Evolutionary conservation across 2,888 invertebrate genomes (phyloP).

Genomic region (Himalopsyche tibetana): DNA sequence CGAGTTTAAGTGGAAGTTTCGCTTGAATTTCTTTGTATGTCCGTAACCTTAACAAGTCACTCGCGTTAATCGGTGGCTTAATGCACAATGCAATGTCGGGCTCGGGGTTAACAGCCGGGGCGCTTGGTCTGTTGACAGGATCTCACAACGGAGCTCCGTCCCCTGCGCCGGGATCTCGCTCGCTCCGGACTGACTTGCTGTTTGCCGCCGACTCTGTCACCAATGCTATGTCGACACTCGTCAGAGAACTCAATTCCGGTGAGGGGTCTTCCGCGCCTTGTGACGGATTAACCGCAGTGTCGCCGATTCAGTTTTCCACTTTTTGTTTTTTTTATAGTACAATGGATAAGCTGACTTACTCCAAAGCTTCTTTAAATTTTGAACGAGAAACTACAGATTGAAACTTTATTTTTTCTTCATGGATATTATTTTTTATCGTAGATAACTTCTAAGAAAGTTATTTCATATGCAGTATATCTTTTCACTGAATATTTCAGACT

Average conservation of each 20-base stretch:
- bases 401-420: too few relatives aligned
- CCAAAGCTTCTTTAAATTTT: too few relatives aligned
- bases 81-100: slow-evolving; percentile 22
- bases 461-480: too few relatives aligned
- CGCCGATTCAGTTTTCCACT: not conserved
- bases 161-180: slow-evolving; percentile 76
- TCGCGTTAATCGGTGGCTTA: not conserved
- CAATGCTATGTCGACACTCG: slow-evolving; percentile 97
- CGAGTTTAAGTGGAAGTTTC: too few relatives aligned
- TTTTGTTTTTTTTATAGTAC: not conserved
- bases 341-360: not conserved
- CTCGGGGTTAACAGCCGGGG: slow-evolving; percentile 45
- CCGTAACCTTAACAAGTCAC: too few relatives aligned
- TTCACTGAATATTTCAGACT: too few relatives aligned
- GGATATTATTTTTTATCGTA: too few relatives aligned
- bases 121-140: slow-evolving; percentile 48
- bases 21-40: too few relatives aligned
- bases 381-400: too few relatives aligned
- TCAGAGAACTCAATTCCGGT: slow-evolving; percentile 96
- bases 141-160: slow-evolving; percentile 65
- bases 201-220: slow-evolving; percentile 98
- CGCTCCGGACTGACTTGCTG: slow-evolving; percentile 90
- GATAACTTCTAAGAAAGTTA: too few relatives aligned
- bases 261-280: slow-evolving; percentile 68
- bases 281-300: not conserved